Percentiles rank a stretch among this genome's conserved stretches.
These are phyloP conservation scores for Asobara japonica DNA, from an alignment of 1,140 invertebrate species.

Conservation along the genomic window DNA sequence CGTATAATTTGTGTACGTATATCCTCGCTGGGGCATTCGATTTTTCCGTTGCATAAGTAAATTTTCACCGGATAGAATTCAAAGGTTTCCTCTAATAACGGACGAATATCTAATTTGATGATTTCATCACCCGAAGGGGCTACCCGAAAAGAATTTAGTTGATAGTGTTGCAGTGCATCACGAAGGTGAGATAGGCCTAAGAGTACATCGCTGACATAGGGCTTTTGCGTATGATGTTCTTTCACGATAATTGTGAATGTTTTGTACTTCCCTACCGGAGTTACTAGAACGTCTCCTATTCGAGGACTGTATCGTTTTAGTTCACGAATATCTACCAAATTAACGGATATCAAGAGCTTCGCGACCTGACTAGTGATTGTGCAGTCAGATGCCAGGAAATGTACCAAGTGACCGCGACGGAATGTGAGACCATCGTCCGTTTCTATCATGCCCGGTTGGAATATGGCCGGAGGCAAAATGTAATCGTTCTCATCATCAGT, in stretches of 20 bases:
- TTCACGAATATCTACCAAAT: not conserved
- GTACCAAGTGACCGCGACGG: not conserved
- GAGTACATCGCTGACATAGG: not conserved
- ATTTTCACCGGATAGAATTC: not conserved
- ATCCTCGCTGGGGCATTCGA: slow-evolving; percentile 1
- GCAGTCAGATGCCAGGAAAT: not conserved
- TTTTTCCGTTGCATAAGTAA: slow-evolving; percentile 1
- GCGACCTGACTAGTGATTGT: not conserved
- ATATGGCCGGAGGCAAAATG: not conserved
- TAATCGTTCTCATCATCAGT: not conserved
- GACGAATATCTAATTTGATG: not conserved
- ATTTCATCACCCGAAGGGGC: not conserved
- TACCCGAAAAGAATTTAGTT: not conserved
- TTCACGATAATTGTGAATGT: not conserved
- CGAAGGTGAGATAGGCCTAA: not conserved
- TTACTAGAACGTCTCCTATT: not conserved
- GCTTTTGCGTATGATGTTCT: not conserved
- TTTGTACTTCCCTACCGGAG: not conserved
- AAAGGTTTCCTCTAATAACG: not conserved
- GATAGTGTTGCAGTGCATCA: not conserved
- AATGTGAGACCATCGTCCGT: not conserved
- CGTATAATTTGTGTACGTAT: slow-evolving; percentile 2
- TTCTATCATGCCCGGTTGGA: not conserved
- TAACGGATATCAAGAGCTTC: not conserved
- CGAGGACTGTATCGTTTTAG: not conserved